A percentile compares a stretch with the other conserved stretches of the same genome.
These are phyloP conservation scores for Chaetodon trifascialis DNA, from an alignment of 2,113 vertebrate species.

Conservation along the genomic window DNA sequence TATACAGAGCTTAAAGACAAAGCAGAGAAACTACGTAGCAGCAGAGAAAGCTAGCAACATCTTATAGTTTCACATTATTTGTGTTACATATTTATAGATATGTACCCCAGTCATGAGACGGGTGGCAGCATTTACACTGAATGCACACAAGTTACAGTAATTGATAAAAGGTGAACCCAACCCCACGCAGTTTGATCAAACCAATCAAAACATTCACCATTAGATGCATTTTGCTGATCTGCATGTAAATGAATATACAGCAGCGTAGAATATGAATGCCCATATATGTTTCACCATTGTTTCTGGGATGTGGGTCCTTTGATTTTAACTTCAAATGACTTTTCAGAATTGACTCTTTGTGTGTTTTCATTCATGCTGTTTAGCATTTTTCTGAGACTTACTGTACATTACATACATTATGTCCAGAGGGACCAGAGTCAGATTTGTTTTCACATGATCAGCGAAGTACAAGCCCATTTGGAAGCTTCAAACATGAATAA, in stretches of 20 bases:
- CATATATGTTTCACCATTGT: not conserved
- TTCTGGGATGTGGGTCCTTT: not conserved
- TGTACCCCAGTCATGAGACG: not conserved
- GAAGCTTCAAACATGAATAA: not conserved
- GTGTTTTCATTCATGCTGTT: not conserved
- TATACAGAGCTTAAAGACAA: conserved; percentile 7
- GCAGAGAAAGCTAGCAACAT: not conserved
- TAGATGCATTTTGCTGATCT: not conserved
- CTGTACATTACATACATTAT: not conserved
- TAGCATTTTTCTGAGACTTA: not conserved
- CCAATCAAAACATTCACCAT: not conserved
- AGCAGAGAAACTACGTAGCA: conserved; percentile 12
- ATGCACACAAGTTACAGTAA: conserved; percentile 10
- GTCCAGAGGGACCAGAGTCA: not conserved
- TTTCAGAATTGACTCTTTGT: not conserved
- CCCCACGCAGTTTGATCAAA: not conserved
- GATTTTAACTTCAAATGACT: not conserved
- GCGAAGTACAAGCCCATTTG: not conserved
- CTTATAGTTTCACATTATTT: conserved; percentile 24
- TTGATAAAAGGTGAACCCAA: not conserved
- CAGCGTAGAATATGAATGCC: conserved; percentile 8
- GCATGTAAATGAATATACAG: not conserved
- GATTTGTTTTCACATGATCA: not conserved
- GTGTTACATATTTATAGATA: conserved; percentile 2
- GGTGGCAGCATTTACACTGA: not conserved